Evolutionary conservation across 2,113 vertebrate species (phyloP).

Genomic region (Melanotaenia duboulayi): DNA sequence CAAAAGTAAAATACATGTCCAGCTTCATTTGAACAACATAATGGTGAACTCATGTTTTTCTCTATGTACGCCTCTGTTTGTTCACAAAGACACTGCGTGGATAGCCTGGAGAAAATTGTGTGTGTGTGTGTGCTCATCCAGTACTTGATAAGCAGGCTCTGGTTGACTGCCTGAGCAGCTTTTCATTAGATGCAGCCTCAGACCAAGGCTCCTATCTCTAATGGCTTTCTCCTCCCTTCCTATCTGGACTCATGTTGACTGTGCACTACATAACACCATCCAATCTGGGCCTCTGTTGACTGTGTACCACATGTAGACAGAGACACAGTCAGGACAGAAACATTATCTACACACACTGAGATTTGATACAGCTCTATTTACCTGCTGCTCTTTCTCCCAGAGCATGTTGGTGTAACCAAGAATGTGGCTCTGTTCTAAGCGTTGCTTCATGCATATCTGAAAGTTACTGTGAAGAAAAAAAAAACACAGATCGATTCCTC

Average conservation of each 20-base stretch:
- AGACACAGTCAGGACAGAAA: slow-evolving; percentile 11
- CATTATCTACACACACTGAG: slow-evolving; percentile 1
- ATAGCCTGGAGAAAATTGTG: slow-evolving; percentile 14
- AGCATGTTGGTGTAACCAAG: slow-evolving; percentile 2
- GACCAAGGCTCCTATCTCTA: slow-evolving; percentile 64
- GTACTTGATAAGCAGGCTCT: slow-evolving; percentile 59
- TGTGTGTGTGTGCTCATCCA: slow-evolving; percentile 1
- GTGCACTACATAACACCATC: slow-evolving; percentile 40
- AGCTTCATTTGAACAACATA: background rate
- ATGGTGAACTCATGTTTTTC: background rate
- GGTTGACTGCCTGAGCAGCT: slow-evolving; percentile 65
- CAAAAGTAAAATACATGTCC: background rate
- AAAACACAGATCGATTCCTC: slow-evolving; percentile 35
- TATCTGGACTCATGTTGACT: slow-evolving; percentile 59
- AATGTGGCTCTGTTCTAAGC: background rate
- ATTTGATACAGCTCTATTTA: slow-evolving; percentile 37
- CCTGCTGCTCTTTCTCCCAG: slow-evolving; percentile 5
- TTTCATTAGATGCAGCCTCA: slow-evolving; percentile 40
- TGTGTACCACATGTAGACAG: slow-evolving; percentile 18
- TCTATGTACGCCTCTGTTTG: slow-evolving; percentile 1
- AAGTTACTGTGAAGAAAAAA: background rate
- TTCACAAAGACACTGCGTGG: slow-evolving; percentile 37
- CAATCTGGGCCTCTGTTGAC: slow-evolving; percentile 35
- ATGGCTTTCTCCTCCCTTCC: slow-evolving; percentile 62
- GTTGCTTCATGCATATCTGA: slow-evolving; percentile 6